Evolutionary conservation across 2,888 invertebrate genomes (phyloP).

Genomic region (Phlogophora meticulosa): DNA sequence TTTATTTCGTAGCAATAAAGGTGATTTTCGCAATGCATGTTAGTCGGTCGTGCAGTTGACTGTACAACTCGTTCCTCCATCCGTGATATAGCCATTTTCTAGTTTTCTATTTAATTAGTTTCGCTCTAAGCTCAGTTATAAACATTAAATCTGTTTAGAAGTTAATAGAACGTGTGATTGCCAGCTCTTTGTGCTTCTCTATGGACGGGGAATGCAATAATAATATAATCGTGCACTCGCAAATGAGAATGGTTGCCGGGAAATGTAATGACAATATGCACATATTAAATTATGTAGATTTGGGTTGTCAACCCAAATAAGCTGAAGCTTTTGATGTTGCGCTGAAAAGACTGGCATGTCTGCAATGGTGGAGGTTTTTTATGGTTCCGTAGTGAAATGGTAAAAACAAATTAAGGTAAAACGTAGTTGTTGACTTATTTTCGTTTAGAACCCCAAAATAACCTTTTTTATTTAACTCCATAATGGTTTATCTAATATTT

Average conservation of each 20-base stretch:
- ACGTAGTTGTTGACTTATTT: too few relatives aligned
- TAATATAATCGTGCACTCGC: not conserved
- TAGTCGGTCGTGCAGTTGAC: not conserved
- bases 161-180: constrained; percentile 38
- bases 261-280: constrained; percentile 3
- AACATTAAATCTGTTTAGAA: constrained; percentile 23
- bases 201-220: constrained; percentile 13
- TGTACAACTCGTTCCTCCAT: constrained; percentile 28
- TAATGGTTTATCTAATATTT: too few relatives aligned
- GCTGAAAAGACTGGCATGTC: not conserved
- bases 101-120: constrained; percentile 50
- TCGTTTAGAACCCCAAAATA: too few relatives aligned
- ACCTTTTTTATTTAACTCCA: too few relatives aligned
- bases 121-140: constrained; percentile 29
- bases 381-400: too few relatives aligned
- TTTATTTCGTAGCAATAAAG: constrained; percentile 1
- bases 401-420: too few relatives aligned
- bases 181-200: constrained; percentile 9
- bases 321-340: constrained; percentile 8
- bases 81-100: constrained; percentile 42
- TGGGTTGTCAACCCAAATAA: not conserved
- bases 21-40: not conserved
- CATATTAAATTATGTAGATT: constrained; percentile 22
- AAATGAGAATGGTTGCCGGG: constrained; percentile 18
- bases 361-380: too few relatives aligned